Evolutionary conservation across 92 coral and sea anemone genomes (phyloP), one percentile per base, ranked within the genome.

Genomic region (Chrysogorgia sp.): DNA sequence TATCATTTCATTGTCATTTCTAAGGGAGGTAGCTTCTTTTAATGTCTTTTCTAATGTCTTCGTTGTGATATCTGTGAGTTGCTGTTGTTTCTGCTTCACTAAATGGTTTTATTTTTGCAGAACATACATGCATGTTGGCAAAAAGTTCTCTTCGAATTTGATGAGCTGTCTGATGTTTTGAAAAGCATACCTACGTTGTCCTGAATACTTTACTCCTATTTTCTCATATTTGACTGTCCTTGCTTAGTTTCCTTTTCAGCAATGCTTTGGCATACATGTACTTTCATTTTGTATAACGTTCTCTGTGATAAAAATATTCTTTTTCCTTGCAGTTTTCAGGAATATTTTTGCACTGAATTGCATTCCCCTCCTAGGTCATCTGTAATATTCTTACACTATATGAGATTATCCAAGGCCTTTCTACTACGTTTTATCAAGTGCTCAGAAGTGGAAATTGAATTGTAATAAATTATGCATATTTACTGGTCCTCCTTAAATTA

Each of bases 221-320:
- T 2, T 24, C 50, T 17, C 7, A 15, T 7, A 34, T 56, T 45
- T 40, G 9, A 29, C 48, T 25, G 1, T 3, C 33, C 48, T 67
- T n/a, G n/a, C n/a, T n/a, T n/a, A n/a, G n/a, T n/a, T n/a, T 45
- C 58, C 75, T 22, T 67, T 67, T 67, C 58, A 67, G 23, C 58
- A 67, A 19, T 7, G 58, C 34, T 67, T 17, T 67, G 3, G 75
- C 75, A 10, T 45, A 68, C 15, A 20, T 31, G 26, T 40, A n/a
- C n/a, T n/a, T n/a, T n/a, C n/a, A 68, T 40, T 68, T 68, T 31
- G 40, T 5, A 30, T 20, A 68, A 48, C 75, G 43, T 68, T 43
- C 21, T 28, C 75, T 32, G 28, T 68, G 77, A 45, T 71, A 71
- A 37, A 1, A 8, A 10, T 25, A 10, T 49, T 25, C 3, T 1